Evolutionary conservation across 2,888 invertebrate genomes (phyloP).

Genomic region (Patella pellucida): DNA sequence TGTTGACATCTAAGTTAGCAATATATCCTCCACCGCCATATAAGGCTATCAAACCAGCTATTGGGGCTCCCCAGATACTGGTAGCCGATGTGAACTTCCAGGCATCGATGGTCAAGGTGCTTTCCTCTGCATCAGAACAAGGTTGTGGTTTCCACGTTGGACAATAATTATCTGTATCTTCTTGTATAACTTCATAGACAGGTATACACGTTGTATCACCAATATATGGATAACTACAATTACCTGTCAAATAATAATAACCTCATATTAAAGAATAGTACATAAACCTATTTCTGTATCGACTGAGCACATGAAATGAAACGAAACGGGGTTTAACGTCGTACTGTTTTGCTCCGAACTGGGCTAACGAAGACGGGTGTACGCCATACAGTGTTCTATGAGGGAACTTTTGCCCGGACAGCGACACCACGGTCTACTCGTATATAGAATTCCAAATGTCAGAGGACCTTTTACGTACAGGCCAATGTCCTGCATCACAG

Average conservation of each 20-base stretch:
- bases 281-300: too few species aligned
- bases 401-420: too few species aligned
- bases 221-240: slow-evolving; percentile 35
- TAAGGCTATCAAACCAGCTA: slow-evolving; percentile 42
- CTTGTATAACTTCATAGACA: slow-evolving; percentile 33
- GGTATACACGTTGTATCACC: slow-evolving; percentile 33
- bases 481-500: too few species aligned
- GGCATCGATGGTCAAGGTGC: slow-evolving; percentile 41
- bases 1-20: slow-evolving; percentile 49
- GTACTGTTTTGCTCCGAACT: too few species aligned
- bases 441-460: too few species aligned
- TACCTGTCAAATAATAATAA: slow-evolving; percentile 27
- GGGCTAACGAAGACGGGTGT: too few species aligned
- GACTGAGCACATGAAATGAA: too few species aligned
- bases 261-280: too few species aligned
- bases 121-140: slow-evolving; percentile 36
- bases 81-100: slow-evolving; percentile 50
- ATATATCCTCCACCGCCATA: slow-evolving; percentile 62
- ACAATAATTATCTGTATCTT: slow-evolving; percentile 44
- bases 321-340: too few species aligned
- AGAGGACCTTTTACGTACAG: too few species aligned
- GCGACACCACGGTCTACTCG: too few species aligned
- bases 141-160: slow-evolving; percentile 37
- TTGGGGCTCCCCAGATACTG: slow-evolving; percentile 49
- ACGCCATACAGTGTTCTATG: too few species aligned